These are phyloP conservation scores for Melipona bicolor DNA, from an alignment of 2,888 invertebrate genomes.

Conservation along the genomic window DNA sequence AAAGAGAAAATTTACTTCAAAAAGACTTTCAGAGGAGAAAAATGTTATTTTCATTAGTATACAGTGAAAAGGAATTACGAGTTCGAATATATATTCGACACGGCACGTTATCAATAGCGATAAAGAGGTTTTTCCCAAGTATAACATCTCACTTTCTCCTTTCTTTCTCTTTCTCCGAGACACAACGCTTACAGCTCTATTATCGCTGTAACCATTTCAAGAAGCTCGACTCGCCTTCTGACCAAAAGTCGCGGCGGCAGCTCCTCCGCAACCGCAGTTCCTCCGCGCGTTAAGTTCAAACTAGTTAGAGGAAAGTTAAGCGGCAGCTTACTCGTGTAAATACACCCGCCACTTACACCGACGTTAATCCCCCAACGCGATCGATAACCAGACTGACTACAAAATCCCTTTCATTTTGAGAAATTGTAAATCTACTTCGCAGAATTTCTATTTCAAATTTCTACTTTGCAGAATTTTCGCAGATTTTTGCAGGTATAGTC, in stretches of 20 bases:
- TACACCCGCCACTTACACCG: conserved; percentile 62
- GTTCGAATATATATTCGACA: too few relatives aligned
- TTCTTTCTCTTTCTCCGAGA: background rate
- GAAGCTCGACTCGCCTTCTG: conserved; percentile 12
- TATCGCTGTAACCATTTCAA: conserved; percentile 48
- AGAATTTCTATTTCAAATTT: too few relatives aligned
- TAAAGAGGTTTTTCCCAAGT: background rate
- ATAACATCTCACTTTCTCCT: conserved; percentile 23
- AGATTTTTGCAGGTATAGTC: too few relatives aligned
- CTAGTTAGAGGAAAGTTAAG: conserved; percentile 73
- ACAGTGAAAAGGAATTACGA: too few relatives aligned
- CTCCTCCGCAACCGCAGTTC: conserved; percentile 60
- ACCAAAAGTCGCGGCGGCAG: conserved; percentile 23
- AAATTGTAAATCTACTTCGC: too few relatives aligned
- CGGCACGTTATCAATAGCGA: conserved; percentile 3
- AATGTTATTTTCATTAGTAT: too few relatives aligned
- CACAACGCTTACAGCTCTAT: conserved; percentile 41
- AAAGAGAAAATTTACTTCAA: too few relatives aligned
- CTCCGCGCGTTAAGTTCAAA: conserved; percentile 70
- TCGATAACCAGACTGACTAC: conserved; percentile 48
- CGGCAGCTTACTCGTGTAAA: conserved; percentile 69
- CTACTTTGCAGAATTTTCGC: too few relatives aligned
- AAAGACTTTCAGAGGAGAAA: too few relatives aligned
- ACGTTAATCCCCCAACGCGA: conserved; percentile 62
- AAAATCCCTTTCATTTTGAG: background rate